Evolutionary conservation across 2,888 invertebrate genomes (phyloP).

Genomic region (Ypsolopha sequella): DNA sequence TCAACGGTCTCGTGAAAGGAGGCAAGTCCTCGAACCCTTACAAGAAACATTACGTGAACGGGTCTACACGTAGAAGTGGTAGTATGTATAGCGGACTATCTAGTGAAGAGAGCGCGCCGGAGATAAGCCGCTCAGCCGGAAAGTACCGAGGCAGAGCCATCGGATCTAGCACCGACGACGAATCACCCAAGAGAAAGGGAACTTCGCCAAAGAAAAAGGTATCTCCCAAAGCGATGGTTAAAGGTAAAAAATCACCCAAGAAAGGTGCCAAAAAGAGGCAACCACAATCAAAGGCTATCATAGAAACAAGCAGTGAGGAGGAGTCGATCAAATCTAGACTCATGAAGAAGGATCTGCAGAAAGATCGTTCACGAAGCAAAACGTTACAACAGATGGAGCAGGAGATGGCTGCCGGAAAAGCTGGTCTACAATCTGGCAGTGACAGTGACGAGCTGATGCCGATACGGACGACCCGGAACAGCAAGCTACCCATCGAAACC

Average conservation of each 20-base stretch:
- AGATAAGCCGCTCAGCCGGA: slow-evolving; percentile 35
- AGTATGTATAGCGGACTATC: slow-evolving; percentile 76
- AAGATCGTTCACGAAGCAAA: slow-evolving; percentile 68
- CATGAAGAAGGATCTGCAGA: slow-evolving; percentile 20
- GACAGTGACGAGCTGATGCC: slow-evolving; percentile 86
- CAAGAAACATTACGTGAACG: slow-evolving; percentile 83
- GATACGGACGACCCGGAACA: slow-evolving; percentile 67
- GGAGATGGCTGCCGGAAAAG: slow-evolving; percentile 74
- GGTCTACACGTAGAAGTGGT: slow-evolving; percentile 74
- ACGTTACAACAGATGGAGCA: slow-evolving; percentile 80
- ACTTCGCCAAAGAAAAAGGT: slow-evolving; percentile 59
- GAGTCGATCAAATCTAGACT: slow-evolving; percentile 48
- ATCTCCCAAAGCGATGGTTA: slow-evolving; percentile 43
- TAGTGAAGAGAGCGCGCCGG: slow-evolving; percentile 60
- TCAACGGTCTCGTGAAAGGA: slow-evolving; percentile 74
- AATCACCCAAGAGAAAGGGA: slow-evolving; percentile 51
- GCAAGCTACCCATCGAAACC: slow-evolving; percentile 72
- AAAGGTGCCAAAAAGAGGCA: slow-evolving; percentile 61
- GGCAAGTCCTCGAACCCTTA: slow-evolving; percentile 74
- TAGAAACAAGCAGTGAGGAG: slow-evolving; percentile 75
- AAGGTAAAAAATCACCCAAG: slow-evolving; percentile 45
- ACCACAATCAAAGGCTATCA: slow-evolving; percentile 54
- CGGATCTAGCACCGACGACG: slow-evolving; percentile 73
- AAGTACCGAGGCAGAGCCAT: slow-evolving; percentile 42
- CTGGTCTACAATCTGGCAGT: slow-evolving; percentile 68